Percentiles rank a stretch among this genome's conserved stretches.
Conservation (phyloP, 2,797 vertebrate species). For the Diceros bicornis region DNA sequence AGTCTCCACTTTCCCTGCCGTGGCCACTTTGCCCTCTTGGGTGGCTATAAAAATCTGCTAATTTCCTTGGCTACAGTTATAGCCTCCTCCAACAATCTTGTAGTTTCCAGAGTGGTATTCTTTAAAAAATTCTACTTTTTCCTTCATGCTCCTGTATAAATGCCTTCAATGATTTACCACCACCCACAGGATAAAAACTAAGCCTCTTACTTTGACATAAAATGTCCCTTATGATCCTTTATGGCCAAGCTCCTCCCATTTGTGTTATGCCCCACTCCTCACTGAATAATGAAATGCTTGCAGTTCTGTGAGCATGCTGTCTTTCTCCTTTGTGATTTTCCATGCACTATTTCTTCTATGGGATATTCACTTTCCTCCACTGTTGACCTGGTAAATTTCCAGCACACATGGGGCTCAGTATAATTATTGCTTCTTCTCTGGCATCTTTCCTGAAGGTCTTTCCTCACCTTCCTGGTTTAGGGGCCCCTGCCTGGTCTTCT, state of each 20-base stretch:
- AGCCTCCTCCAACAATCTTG: not conserved
- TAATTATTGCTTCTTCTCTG: not conserved
- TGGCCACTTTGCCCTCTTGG: not conserved
- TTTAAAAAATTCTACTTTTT: not conserved
- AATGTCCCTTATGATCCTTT: not conserved
- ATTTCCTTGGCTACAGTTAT: not conserved
- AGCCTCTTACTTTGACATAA: not conserved
- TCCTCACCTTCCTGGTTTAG: no score
- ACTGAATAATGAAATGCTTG: accelerated
- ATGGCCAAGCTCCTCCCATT: not conserved
- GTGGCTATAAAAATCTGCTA: not conserved
- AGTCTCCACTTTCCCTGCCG: not conserved
- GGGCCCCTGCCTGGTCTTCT: not conserved
- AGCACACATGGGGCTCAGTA: accelerated
- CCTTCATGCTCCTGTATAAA: not conserved
- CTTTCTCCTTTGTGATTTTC: not conserved
- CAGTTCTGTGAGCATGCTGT: not conserved
- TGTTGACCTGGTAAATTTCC: not conserved
- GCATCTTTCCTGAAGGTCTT: not conserved
- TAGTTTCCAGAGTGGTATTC: not conserved
- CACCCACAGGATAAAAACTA: not conserved
- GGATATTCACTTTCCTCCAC: not conserved
- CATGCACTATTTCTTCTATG: accelerated
- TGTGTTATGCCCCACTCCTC: no score
- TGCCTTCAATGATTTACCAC: not conserved